Evolutionary conservation across 2,888 invertebrate genomes (phyloP), one percentile per base, ranked within the genome.

Genomic region (Brenthis daphne): DNA sequence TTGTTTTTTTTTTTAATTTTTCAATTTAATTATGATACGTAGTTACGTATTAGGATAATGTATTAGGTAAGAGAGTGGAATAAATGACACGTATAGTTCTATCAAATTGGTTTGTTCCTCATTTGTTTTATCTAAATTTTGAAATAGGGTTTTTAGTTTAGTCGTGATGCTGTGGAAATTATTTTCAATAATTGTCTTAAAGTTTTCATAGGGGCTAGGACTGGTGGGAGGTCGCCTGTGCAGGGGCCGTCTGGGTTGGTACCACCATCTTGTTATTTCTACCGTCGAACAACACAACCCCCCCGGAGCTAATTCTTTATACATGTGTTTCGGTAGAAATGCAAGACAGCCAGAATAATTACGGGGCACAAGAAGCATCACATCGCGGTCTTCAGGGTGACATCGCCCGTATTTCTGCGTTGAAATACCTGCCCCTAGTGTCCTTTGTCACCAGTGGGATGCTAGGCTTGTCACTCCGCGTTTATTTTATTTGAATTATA

Each of bases 241-340:
- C 48, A 58, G 29, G 24, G 58, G 48, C 48, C 48, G 58, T 12
- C 48, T 50, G 58, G 58, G 48, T 60, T 60, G 48, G 29, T 60
- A 48, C 58, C 58, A 50, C 48, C 48, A 48, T 29, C 48, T 60
- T 60, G 58, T n/a, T 29, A 60, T 29, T 60, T 50, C 58, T 50
- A 60, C 29, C 11, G 58, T n/a, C 48, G 48, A 1, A 58, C 47
- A 24, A 48, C 48, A 58, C 24, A 58, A 43, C 4, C 43, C 43
- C 57, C 43, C 37, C 57, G 43, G n/a, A 8, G 8, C n/a, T 57
- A 24, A 47, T 57, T 58, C 5, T 29, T 24, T 24, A 24, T n/a
- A 29, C 14, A 48, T n/a, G 48, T 58, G 58, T 58, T n/a, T 50
- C 48, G n/a, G 29, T 60, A 50, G 60, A 60, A 60, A 50, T 60